Percentiles rank a stretch among this genome's conserved stretches.
Conservation (phyloP, 1,140 invertebrate species). For the Drosophila sproati region DNA sequence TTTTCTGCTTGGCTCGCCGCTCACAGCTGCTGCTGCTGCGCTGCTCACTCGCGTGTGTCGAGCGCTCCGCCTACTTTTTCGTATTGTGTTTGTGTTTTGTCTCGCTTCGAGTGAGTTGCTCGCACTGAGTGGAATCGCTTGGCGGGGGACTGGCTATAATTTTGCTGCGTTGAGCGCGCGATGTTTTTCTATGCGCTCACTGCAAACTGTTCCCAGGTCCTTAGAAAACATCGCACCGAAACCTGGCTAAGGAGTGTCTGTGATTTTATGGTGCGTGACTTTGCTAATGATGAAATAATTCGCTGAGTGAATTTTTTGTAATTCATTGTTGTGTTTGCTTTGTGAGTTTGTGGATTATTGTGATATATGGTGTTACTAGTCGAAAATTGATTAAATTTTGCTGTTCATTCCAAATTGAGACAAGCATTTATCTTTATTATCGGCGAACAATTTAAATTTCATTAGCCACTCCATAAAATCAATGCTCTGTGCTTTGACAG, state of each 20-base stretch:
- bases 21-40: slow-evolving; percentile 35
- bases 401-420: background rate
- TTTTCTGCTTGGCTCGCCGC: slow-evolving; percentile 33
- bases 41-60: slow-evolving; percentile 32
- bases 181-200: slow-evolving; percentile 14
- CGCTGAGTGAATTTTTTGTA: slow-evolving; percentile 1
- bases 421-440: slow-evolving; percentile 42
- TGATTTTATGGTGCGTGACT: slow-evolving; percentile 42
- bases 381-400: background rate
- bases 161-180: slow-evolving; percentile 3
- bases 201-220: slow-evolving; percentile 68
- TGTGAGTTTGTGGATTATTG: background rate
- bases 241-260: slow-evolving; percentile 24
- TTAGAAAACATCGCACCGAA: slow-evolving; percentile 56
- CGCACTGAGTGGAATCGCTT: slow-evolving; percentile 17
- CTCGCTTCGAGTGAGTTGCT: slow-evolving; percentile 49
- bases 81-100: slow-evolving; percentile 34
- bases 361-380: background rate
- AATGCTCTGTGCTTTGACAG: slow-evolving; percentile 10
- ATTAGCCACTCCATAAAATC: slow-evolving; percentile 22
- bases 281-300: slow-evolving; percentile 19
- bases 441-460: slow-evolving; percentile 13
- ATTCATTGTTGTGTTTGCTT: background rate
- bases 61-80: slow-evolving; percentile 73
- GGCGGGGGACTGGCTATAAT: slow-evolving; percentile 18